phyloP scores from a whole-genome alignment of 2,888 invertebrate genomes.

The Lutraria lutraria region DNA sequence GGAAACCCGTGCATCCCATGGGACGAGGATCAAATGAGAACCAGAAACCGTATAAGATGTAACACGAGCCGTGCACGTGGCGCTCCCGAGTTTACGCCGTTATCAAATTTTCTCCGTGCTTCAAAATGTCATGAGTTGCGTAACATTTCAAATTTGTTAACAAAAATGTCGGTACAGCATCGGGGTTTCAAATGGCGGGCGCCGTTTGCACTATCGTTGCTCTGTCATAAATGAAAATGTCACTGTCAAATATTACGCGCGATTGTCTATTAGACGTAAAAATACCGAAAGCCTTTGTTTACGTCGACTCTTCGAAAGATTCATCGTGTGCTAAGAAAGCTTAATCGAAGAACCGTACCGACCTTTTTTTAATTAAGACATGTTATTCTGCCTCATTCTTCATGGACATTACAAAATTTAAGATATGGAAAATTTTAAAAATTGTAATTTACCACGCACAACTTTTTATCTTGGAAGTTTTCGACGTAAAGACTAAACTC shows the following conservation, averaged over 20 bases:
- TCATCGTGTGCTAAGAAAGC: not conserved
- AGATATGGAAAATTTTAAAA: too few relatives aligned
- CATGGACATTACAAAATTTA: too few relatives aligned
- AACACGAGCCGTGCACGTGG: constrained; percentile 53
- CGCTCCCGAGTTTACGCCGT: constrained; percentile 16
- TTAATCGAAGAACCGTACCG: too few relatives aligned
- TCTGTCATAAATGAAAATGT: not conserved
- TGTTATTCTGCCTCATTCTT: too few relatives aligned
- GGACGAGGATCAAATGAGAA: constrained; percentile 52
- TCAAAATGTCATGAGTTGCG: constrained; percentile 42
- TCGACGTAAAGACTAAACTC: too few relatives aligned
- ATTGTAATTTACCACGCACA: too few relatives aligned
- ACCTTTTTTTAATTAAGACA: too few relatives aligned
- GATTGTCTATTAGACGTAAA: constrained; percentile 10
- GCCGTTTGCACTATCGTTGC: not conserved
- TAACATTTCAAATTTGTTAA: constrained; percentile 25
- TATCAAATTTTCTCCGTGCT: constrained; percentile 33
- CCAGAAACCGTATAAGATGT: constrained; percentile 47
- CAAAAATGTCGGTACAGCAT: not conserved
- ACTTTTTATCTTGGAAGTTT: too few relatives aligned
- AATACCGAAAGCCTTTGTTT: not conserved
- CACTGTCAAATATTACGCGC: not conserved
- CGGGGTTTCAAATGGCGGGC: constrained; percentile 1
- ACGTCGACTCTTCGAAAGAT: not conserved
- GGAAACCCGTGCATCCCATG: constrained; percentile 37